phyloP scores from a whole-genome alignment of 2,113 vertebrate genomes.

The Protobothrops flavoviridis region DNA sequence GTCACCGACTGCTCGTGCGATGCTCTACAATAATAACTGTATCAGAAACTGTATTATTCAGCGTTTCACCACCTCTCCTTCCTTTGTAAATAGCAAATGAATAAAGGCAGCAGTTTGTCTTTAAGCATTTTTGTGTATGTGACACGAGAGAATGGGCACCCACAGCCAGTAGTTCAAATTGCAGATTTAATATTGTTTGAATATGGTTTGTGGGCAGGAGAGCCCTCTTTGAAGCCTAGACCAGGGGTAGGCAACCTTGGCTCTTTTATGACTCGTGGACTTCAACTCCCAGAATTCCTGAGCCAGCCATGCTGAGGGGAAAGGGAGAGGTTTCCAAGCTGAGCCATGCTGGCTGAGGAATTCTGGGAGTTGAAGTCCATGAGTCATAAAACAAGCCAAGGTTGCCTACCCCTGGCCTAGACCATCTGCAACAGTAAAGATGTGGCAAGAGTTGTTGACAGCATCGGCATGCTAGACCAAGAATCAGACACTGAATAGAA shows the following conservation, averaged over 20 bases:
- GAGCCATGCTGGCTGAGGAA: no score
- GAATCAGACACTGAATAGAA: neutral
- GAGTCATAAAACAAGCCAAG: no score
- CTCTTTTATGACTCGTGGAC: no score
- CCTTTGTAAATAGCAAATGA: constrained; percentile 67
- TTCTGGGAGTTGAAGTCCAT: no score
- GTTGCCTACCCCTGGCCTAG: no score
- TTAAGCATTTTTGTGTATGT: neutral
- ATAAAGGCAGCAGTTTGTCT: constrained; percentile 64
- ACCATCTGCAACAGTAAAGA: neutral
- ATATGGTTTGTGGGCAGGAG: neutral
- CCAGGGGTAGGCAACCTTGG: no score
- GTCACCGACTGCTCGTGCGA: neutral
- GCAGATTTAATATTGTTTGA: neutral
- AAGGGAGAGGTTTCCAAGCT: no score
- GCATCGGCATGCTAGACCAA: neutral
- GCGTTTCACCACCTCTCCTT: neutral
- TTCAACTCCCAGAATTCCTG: no score
- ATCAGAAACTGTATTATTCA: neutral
- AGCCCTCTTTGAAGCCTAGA: neutral
- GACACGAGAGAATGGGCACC: neutral
- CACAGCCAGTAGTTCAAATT: no score
- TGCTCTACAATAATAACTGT: neutral
- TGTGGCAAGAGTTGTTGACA: neutral
- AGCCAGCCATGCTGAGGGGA: no score